Percentiles rank a stretch among this genome's conserved stretches.
phyloP scores from a whole-genome alignment of 2,797 vertebrate species.

The Acanthornis magna region DNA sequence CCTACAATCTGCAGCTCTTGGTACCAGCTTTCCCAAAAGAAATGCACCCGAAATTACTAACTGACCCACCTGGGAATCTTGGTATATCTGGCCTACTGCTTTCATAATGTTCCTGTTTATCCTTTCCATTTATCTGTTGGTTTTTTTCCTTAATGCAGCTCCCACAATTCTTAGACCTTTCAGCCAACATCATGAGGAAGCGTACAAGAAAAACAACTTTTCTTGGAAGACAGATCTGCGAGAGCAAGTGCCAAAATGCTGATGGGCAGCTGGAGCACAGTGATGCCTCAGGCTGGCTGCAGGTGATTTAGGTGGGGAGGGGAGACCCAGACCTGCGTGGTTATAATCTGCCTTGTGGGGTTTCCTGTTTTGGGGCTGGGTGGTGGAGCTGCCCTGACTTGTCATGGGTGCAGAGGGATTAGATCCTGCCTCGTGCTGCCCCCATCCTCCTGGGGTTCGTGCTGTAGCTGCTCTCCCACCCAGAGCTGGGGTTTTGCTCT shows the following conservation, averaged over 20 bases:
- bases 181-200: background rate
- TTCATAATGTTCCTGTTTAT: background rate
- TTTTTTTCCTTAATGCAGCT: background rate
- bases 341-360: background rate
- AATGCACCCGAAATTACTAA: background rate
- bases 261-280: background rate
- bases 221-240: rapidly evolving
- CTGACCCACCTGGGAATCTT: background rate
- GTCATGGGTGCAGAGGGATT: background rate
- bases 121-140: background rate
- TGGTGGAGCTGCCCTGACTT: background rate
- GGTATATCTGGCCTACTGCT: background rate
- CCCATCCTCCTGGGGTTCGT: background rate
- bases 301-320: background rate
- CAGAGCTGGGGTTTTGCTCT: background rate
- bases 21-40: background rate
- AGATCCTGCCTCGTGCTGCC: background rate
- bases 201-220: background rate
- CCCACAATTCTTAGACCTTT: background rate
- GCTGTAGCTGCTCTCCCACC: background rate
- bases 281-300: background rate
- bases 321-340: background rate
- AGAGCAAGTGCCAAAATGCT: background rate
- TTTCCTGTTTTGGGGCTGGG: background rate
- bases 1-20: background rate